These are phyloP conservation scores for Thermophis baileyi DNA, from an alignment of 2,113 vertebrate genomes.

Conservation along the genomic window DNA sequence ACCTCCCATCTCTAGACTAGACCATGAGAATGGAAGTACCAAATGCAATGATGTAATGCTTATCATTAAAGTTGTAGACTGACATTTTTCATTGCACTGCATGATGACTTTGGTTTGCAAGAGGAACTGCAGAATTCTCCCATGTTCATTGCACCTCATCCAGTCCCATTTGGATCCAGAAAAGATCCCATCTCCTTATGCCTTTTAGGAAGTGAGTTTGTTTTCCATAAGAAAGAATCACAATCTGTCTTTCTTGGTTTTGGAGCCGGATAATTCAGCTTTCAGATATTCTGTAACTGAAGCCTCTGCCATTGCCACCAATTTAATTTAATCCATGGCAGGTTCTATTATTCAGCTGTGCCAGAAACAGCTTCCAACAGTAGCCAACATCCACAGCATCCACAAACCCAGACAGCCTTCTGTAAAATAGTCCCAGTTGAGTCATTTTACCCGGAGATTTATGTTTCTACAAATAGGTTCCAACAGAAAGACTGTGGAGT, in stretches of 20 bases:
- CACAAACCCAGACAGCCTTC: not conserved
- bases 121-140: not conserved
- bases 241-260: not conserved
- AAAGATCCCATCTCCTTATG: not conserved
- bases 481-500: not conserved
- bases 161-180: not conserved
- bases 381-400: not conserved
- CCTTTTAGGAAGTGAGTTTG: not conserved
- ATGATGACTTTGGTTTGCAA: conserved; percentile 11
- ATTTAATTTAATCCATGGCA: not conserved
- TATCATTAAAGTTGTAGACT: not conserved
- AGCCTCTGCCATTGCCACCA: not conserved
- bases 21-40: conserved; percentile 17
- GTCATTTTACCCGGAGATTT: not conserved
- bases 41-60: not conserved
- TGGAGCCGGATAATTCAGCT: not conserved
- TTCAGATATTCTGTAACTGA: not conserved
- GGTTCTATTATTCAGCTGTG: not conserved
- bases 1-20: conserved; percentile 11
- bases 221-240: not conserved
- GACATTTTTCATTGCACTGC: not conserved
- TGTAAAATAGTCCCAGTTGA: not conserved
- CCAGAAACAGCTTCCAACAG: not conserved
- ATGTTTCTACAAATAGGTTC: not conserved
- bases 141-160: not conserved